Base-by-base conservation (phyloP, 1,140 invertebrate genomes). In the Apis florea region DNA sequence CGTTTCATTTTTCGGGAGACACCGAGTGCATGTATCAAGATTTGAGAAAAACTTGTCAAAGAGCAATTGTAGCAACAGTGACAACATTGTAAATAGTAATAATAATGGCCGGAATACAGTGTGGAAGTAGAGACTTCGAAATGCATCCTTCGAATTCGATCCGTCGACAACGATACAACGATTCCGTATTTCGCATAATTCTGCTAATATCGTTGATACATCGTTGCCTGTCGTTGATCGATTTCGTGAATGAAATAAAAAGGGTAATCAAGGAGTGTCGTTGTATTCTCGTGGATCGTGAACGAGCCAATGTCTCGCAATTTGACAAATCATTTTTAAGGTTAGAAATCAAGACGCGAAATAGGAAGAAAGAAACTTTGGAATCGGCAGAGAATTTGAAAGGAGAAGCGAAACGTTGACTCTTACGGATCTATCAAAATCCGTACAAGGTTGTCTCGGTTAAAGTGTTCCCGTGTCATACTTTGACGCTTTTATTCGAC, bases 101-200 rank as follows among this genome's bases (percentile, higher is more conserved):
- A 82, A 84, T 84, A 90, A 85, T 91, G 89, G 87, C 91, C 88
- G 88, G 91, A 93, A 92, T 92, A 90, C 89, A 91, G 92, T 93
- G 92, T 93, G 93, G 92, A 93, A 93, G 93, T 93, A 89, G 90
- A 93, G 89, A 92, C 90, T 89, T 90, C 87, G 73, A 84, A 47
- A 81, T 72, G 72, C 81, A 75, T 81, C n/a, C n/a, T n/a, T n/a
- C 84, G 84, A 86, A 79, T 24, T 87, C 85, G 85, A 87, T 83
- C 70, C 59, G 53, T 51, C 68, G 83, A 83, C 85, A 59, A 72
- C 58, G 51, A 68, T 64, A 40, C 31, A 49, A 85, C 83, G 84
- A 71, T 59, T 51, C 54, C 56, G 51, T n/a, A 53, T 53, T 74
- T 63, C n/a, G n/a, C n/a, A n/a, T n/a, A n/a, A n/a, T n/a, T n/a